Base-by-base conservation (phyloP, 2,888 invertebrate species). In the Drosophila leonis region DNA sequence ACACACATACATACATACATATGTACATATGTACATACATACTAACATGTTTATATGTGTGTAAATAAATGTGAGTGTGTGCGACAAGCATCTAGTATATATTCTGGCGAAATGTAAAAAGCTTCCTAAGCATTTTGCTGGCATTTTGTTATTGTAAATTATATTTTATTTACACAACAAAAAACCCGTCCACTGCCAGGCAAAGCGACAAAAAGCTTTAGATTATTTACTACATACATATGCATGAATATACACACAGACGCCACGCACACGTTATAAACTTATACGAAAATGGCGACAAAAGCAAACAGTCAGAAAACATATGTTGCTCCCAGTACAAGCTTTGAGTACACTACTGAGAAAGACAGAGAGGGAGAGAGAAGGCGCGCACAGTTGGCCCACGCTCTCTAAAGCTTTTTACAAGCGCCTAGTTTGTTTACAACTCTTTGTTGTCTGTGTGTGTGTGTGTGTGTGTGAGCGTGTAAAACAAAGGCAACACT, bases 61-160 rank as follows among this genome's bases (percentile, higher is more conserved):
- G 10, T 37, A 12, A 37, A 41, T 18, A 7, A 1, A 7, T 18
- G 18, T 54, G 27, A 20, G 24, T 31, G 59, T 54, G 42, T 27
- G 59, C 46, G 44, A 35, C 35, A 57, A 29, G 27, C 31, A 42
- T 78, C 67, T 81, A 79, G 79, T 83, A 89, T 84, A 74, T 65
- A 65, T 89, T 84, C 80, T 84, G 80, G 85, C 71, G 88, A 89
- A 84, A 84, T 84, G 88, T 75, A 87, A 84, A 84, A 87, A 84
- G 84, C 84, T 84, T 85, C 56, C 68, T 56, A 65, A 68, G 56
- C 39, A n/a, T n/a, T n/a, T n/a, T n/a, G 46, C 66, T 65, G 66
- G 60, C 65, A 39, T 48, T 67, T 71, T 80, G 80, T 85, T 80
- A 54, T 79, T 89, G 84, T 89, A 83, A 73, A 70, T 64, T 74